Conservation (phyloP, 2,797 vertebrate species). For the Oreonectes daqikongensis region DNA sequence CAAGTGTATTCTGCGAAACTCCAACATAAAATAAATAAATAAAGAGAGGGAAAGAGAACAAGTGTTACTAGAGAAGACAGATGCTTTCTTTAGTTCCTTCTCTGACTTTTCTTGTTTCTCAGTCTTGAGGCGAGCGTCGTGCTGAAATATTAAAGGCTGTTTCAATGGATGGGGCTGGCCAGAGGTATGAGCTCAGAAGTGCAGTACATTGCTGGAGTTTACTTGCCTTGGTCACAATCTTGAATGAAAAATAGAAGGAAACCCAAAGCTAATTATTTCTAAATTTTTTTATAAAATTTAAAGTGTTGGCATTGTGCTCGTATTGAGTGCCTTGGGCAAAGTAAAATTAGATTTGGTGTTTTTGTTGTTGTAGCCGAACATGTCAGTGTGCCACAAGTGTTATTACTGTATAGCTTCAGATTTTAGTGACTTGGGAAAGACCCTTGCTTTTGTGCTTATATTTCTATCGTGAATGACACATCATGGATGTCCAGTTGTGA, state of each 20-base stretch:
- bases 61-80: background rate
- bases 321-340: constrained; percentile 7
- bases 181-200: background rate
- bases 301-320: constrained; percentile 7
- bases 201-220: no score
- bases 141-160: constrained; percentile 37
- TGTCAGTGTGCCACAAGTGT: background rate
- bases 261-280: constrained; percentile 33
- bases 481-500: background rate
- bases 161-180: background rate
- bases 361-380: constrained; percentile 8
- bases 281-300: no score
- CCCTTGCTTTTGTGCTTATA: background rate
- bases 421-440: background rate
- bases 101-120: background rate
- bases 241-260: background rate
- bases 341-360: constrained; percentile 29
- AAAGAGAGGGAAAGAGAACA: background rate
- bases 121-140: background rate
- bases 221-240: constrained; percentile 34
- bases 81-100: background rate
- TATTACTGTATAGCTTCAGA: background rate
- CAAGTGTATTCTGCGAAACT: constrained; percentile 17
- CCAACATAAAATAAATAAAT: constrained; percentile 9
- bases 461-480: no score